Evolutionary conservation across 2,888 invertebrate species (phyloP), one percentile per base, ranked within the genome.

Genomic region (Drosophila mimetica): DNA sequence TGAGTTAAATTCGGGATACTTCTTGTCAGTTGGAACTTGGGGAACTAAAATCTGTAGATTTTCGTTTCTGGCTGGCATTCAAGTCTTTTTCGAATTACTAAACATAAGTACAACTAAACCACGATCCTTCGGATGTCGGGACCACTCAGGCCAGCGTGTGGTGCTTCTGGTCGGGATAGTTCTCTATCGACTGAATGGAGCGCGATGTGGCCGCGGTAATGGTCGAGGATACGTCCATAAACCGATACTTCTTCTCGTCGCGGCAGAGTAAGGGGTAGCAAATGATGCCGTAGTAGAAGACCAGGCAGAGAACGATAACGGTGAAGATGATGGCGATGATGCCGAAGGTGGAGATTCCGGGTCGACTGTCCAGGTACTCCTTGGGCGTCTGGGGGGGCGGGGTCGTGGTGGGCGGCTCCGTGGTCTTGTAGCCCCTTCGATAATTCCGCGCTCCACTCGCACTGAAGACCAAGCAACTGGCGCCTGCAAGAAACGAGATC

Each of bases 251-350:
- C 42, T 90, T 89, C 52, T 92, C 91, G 25, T 89, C 85, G 47
- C 89, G 86, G 58, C 94, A 95, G 47, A 95, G 86, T 48, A 94
- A 92, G 28, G 95, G 95, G 89, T 95, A 95, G 79, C 95, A 95
- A 76, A 95, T 93, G 30, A 94, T 93, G 70, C 94, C 93, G 79
- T 95, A 95, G 82, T 95, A 95, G 39, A 93, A 92, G 0, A 93
- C 93, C 32, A 91, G 75, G 16, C 89, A 89, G 16, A 85, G 47
- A 14, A 91, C 74, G 53, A 91, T 91, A 7, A 90, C 86, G 4
- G 79, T 79, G 36, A 91, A 90, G 53, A 91, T 90, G 5, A 91
- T 87, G 9, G 89, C 93, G 92, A 71, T 93, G 28, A 95, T 93
- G 18, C 95, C 95, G 93, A 95, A 95, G 0, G 95, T 95, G 0